phyloP scores from a whole-genome alignment of 2,797 vertebrate species.

The Poecilia velifera region DNA sequence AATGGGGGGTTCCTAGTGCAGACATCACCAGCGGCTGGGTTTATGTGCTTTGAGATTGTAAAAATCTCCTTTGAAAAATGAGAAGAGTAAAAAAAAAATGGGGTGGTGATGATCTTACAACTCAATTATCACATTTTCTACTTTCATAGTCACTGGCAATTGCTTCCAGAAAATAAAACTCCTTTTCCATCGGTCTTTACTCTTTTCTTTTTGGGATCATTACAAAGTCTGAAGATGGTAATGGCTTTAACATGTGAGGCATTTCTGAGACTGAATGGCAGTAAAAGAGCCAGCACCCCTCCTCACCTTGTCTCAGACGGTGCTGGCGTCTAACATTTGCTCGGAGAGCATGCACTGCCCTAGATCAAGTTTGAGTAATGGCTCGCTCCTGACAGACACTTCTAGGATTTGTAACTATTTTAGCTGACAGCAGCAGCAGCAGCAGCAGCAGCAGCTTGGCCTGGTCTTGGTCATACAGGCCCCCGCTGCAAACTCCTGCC shows the following conservation, averaged over 20 bases:
- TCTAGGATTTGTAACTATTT: conserved; percentile 59
- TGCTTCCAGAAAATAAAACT: conserved; percentile 41
- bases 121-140: conserved; percentile 37
- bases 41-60: conserved; percentile 31
- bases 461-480: conserved; percentile 29
- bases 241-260: conserved; percentile 70
- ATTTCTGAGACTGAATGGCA: conserved; percentile 52
- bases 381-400: conserved; percentile 56
- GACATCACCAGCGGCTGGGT: conserved; percentile 10
- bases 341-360: conserved; percentile 29
- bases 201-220: conserved; percentile 13
- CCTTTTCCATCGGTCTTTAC: conserved; percentile 15
- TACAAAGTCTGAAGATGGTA: conserved; percentile 46
- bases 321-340: conserved; percentile 50
- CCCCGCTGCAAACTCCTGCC: conserved; percentile 17
- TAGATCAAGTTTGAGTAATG: conserved; percentile 44
- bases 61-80: conserved; percentile 24
- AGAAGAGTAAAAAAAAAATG: conserved; percentile 25
- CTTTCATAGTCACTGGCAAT: conserved; percentile 54
- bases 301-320: conserved; percentile 57
- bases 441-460: conserved; percentile 33
- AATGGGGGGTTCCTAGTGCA: conserved; percentile 25
- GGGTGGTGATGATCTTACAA: conserved; percentile 33
- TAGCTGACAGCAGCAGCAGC: conserved; percentile 33
- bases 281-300: conserved; percentile 58